Percentiles rank a stretch among this genome's conserved stretches.
These are phyloP conservation scores for Xerus inauris DNA, from an alignment of 2,113 vertebrate genomes.

Conservation along the genomic window DNA sequence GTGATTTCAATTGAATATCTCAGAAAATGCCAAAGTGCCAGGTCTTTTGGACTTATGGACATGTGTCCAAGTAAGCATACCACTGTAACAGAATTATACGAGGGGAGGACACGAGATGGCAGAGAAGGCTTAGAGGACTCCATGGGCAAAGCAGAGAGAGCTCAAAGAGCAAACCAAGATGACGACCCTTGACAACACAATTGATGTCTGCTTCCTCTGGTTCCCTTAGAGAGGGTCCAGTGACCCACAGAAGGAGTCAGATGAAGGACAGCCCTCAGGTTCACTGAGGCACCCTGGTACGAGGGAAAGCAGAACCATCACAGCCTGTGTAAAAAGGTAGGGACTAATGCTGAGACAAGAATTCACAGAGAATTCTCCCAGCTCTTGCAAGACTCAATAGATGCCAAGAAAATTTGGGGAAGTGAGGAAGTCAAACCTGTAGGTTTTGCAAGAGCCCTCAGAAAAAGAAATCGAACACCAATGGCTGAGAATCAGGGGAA, in stretches of 20 bases:
- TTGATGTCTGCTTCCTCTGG: accelerated
- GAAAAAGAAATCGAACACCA: not conserved
- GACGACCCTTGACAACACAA: accelerated
- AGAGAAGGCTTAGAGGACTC: not conserved
- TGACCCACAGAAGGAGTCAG: not conserved
- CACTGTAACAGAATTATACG: accelerated
- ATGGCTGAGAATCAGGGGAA: accelerated
- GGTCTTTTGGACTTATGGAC: not conserved
- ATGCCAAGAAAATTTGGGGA: not conserved
- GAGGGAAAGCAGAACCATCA: not conserved
- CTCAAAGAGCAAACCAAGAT: not conserved
- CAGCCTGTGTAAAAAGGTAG: accelerated
- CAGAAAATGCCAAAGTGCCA: not conserved
- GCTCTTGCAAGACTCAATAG: not conserved
- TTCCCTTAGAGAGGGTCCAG: not conserved
- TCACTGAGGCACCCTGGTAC: not conserved
- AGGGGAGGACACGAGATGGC: not conserved
- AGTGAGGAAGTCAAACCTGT: not conserved
- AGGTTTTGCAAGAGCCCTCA: not conserved
- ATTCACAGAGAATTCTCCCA: not conserved
- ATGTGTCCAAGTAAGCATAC: not conserved
- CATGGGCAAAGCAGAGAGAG: accelerated
- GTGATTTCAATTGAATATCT: not conserved
- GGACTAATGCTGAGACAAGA: not conserved
- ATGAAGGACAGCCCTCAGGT: not conserved